Conservation (phyloP, 2,888 invertebrate species). For the Cylindroiulus punctatus region DNA sequence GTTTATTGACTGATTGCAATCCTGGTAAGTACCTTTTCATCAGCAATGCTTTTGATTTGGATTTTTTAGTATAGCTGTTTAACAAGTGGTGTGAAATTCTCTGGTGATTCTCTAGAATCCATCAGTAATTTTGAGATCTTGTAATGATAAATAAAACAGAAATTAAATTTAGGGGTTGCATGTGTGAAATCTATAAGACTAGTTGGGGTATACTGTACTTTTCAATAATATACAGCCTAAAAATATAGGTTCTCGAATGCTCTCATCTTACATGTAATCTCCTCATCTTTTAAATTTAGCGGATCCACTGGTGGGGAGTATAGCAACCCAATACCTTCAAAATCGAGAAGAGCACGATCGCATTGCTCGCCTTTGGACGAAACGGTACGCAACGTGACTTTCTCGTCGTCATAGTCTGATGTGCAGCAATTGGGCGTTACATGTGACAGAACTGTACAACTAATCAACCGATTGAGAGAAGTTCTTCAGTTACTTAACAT, state of each 20-base stretch:
- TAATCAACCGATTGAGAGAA: neutral
- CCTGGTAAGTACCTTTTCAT: slow-evolving; percentile 77
- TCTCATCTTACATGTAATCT: neutral
- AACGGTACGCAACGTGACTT: slow-evolving; percentile 91
- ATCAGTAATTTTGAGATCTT: no score
- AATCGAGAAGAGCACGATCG: slow-evolving; percentile 98
- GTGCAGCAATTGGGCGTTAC: slow-evolving; percentile 45
- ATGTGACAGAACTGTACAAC: slow-evolving; percentile 14
- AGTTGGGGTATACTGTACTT: no score
- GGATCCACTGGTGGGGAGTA: slow-evolving; percentile 96
- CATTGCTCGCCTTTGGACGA: slow-evolving; percentile 98
- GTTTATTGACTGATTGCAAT: slow-evolving; percentile 97
- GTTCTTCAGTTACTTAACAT: slow-evolving; percentile 20
- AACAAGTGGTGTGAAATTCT: no score
- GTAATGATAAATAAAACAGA: no score
- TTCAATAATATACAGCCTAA: no score
- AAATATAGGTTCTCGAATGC: neutral
- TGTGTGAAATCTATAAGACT: no score
- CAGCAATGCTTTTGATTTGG: neutral
- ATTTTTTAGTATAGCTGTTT: neutral
- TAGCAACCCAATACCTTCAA: slow-evolving; percentile 97
- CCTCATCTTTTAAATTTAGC: slow-evolving; percentile 70
- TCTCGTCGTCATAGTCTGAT: slow-evolving; percentile 24
- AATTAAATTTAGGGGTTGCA: no score
- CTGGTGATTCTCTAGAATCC: neutral